phyloP scores from a whole-genome alignment of 2,797 vertebrate species.

The Catostomus latipinnis region DNA sequence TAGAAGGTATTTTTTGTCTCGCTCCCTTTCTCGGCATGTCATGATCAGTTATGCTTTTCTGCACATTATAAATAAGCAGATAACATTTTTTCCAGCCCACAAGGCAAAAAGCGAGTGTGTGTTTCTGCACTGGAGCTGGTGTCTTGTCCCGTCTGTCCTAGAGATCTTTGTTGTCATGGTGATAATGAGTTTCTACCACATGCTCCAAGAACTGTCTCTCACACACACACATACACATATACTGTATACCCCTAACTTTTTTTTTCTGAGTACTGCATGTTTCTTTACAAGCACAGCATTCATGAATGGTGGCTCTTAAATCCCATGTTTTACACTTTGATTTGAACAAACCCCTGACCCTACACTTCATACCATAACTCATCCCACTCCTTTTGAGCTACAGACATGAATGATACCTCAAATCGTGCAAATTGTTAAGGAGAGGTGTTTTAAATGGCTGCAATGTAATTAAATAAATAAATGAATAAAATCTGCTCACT shows the following conservation, averaged over 20 bases:
- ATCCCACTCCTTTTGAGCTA: too few relatives aligned
- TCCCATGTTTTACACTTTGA: too few relatives aligned
- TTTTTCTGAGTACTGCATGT: not conserved
- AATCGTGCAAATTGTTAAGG: too few relatives aligned
- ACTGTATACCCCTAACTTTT: not conserved
- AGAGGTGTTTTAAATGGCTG: too few relatives aligned
- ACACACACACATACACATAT: not conserved
- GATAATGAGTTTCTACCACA: conserved; percentile 42
- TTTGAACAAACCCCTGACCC: too few relatives aligned
- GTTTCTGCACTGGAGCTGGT: conserved; percentile 20
- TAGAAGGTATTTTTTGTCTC: not conserved
- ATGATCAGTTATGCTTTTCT: conserved; percentile 29
- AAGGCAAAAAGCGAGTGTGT: conserved; percentile 28
- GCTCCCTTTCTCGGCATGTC: conserved; percentile 12
- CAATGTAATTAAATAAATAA: too few relatives aligned
- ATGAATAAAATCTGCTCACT: too few relatives aligned
- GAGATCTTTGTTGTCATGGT: conserved; percentile 49
- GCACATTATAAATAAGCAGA: conserved; percentile 43
- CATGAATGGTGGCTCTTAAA: too few relatives aligned
- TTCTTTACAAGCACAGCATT: not conserved
- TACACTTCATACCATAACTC: too few relatives aligned
- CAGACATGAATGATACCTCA: too few relatives aligned
- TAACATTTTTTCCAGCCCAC: conserved; percentile 47
- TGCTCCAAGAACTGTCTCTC: not conserved
- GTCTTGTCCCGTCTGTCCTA: conserved; percentile 33